These are phyloP conservation scores for Borostomias antarcticus DNA, from an alignment of 2,797 vertebrate species.

Conservation along the genomic window DNA sequence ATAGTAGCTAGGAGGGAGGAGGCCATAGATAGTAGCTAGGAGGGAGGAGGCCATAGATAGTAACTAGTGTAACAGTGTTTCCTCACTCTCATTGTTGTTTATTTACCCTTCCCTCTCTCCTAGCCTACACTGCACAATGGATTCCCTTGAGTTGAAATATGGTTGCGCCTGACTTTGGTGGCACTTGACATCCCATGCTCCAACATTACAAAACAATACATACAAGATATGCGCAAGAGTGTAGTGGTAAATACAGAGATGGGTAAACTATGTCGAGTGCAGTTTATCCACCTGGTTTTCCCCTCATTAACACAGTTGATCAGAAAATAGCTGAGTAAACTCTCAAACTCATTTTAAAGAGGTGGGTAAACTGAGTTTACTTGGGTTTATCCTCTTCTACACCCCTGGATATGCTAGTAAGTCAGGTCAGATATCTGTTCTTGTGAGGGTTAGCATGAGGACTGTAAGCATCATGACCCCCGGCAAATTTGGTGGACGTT, in stretches of 20 bases:
- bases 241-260: no score
- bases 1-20: background rate
- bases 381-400: no score
- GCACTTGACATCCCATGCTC: constrained; percentile 2
- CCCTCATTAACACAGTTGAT: no score
- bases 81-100: background rate
- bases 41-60: background rate
- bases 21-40: background rate
- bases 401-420: no score
- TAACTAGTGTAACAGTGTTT: background rate
- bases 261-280: no score
- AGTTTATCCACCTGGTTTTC: no score
- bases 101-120: background rate
- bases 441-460: background rate
- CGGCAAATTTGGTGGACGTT: no score
- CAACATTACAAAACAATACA: background rate
- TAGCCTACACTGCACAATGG: background rate
- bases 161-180: constrained; percentile 1
- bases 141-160: constrained; percentile 10
- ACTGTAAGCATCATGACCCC: background rate
- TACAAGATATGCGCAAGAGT: no score
- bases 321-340: no score
- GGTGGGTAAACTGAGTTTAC: no score
- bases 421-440: background rate
- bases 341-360: no score